These are phyloP conservation scores for Ceryle rudis DNA, from an alignment of 2,797 vertebrate genomes.

Conservation along the genomic window DNA sequence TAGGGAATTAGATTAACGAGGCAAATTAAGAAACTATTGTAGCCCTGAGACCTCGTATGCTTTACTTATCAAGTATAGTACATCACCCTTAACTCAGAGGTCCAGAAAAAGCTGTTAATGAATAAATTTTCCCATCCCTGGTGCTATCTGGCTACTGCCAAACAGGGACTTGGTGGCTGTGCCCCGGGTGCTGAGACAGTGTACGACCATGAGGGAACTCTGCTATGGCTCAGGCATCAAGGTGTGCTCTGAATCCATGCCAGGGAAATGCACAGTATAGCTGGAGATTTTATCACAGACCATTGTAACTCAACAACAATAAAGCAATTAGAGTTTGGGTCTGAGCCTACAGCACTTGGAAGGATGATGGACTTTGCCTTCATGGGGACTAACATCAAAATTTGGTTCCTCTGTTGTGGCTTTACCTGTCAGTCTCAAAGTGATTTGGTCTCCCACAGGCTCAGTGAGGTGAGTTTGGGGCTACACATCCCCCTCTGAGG, in stretches of 20 bases:
- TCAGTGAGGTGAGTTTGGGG: accelerated
- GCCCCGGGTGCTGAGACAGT: not conserved
- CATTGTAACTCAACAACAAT: not conserved
- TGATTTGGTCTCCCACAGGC: not conserved
- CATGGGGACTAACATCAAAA: not conserved
- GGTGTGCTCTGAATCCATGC: not conserved
- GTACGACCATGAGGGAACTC: accelerated
- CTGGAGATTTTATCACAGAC: not conserved
- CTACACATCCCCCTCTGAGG: not conserved
- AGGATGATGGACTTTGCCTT: not conserved
- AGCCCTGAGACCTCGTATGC: not conserved
- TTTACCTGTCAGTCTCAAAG: not conserved
- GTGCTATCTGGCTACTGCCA: not conserved
- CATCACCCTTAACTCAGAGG: not conserved
- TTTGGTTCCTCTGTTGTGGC: not conserved
- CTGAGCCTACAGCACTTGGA: not conserved
- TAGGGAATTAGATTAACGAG: not conserved
- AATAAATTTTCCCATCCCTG: not conserved
- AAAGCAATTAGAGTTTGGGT: not conserved
- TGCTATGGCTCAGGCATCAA: accelerated
- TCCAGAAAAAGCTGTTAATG: not conserved
- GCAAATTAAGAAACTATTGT: not conserved
- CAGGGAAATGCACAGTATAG: not conserved
- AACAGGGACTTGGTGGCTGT: not conserved
- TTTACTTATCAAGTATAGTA: not conserved